phyloP scores from a whole-genome alignment of 1,140 invertebrate species.

The Orchesella cincta region DNA sequence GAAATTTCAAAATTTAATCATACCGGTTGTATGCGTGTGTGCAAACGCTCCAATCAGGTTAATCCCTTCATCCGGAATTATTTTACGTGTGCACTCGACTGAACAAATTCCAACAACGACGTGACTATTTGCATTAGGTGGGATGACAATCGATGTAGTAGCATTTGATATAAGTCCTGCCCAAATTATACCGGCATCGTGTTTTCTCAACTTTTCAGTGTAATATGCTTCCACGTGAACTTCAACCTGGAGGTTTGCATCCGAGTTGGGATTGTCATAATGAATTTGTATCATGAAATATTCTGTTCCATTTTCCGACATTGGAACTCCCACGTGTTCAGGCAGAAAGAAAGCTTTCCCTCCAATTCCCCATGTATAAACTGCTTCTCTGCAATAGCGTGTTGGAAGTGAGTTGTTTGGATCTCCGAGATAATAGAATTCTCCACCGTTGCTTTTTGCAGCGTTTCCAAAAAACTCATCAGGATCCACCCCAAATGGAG shows the following conservation, averaged over 20 bases:
- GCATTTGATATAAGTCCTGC: background rate
- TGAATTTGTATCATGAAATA: constrained; percentile 25
- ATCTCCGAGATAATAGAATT: too few species aligned
- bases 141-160: background rate
- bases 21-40: constrained; percentile 17
- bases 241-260: background rate
- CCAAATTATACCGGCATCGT: background rate
- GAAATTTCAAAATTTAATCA: background rate
- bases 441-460: too few species aligned
- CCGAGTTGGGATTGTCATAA: background rate
- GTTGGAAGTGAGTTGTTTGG: too few species aligned
- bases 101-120: background rate
- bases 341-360: background rate
- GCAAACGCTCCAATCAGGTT: background rate
- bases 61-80: background rate
- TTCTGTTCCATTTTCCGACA: background rate
- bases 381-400: background rate
- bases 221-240: background rate
- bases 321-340: background rate
- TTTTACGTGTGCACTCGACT: background rate
- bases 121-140: background rate
- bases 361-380: background rate
- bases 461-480: background rate
- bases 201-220: background rate
- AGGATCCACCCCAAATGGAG: background rate